Percentiles rank a stretch among this genome's conserved stretches.
Conservation (phyloP, 2,888 invertebrate genomes). For the Synanthedon andrenaeformis region DNA sequence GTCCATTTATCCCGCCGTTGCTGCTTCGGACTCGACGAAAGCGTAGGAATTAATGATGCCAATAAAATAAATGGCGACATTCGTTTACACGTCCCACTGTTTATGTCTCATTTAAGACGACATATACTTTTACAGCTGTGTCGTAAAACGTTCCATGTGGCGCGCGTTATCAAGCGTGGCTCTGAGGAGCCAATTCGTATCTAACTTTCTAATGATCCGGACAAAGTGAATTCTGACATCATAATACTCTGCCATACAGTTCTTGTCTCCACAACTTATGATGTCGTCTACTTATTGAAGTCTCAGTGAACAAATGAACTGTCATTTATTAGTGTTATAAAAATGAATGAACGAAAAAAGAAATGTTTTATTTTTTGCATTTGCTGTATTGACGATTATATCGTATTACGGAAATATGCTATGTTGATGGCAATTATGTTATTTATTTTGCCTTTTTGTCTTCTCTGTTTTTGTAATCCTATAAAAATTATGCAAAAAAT, state of each 20-base stretch:
- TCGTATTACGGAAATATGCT: too few relatives aligned
- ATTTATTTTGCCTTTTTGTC: too few relatives aligned
- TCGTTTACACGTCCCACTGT: constrained; percentile 65
- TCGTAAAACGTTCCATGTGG: constrained; percentile 62
- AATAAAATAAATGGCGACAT: constrained; percentile 69
- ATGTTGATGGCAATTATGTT: too few relatives aligned
- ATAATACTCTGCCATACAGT: background rate
- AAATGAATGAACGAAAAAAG: too few relatives aligned
- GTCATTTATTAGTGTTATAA: too few relatives aligned
- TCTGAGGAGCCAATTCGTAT: constrained; percentile 39
- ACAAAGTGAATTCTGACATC: constrained; percentile 31
- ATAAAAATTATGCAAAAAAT: too few relatives aligned
- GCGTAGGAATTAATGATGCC: constrained; percentile 58
- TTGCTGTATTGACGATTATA: too few relatives aligned
- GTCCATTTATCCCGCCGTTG: constrained; percentile 5
- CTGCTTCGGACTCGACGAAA: constrained; percentile 44
- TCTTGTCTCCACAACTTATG: background rate
- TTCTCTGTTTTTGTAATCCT: too few relatives aligned
- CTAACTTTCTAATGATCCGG: constrained; percentile 35
- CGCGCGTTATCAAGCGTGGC: constrained; percentile 36
- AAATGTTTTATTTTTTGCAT: too few relatives aligned
- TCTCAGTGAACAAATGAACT: too few relatives aligned
- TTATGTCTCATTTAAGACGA: constrained; percentile 69
- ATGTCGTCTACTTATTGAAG: too few relatives aligned
- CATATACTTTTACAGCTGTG: constrained; percentile 58